phyloP scores from a whole-genome alignment of 2,888 invertebrate species.

The Ectobius pallidus region DNA sequence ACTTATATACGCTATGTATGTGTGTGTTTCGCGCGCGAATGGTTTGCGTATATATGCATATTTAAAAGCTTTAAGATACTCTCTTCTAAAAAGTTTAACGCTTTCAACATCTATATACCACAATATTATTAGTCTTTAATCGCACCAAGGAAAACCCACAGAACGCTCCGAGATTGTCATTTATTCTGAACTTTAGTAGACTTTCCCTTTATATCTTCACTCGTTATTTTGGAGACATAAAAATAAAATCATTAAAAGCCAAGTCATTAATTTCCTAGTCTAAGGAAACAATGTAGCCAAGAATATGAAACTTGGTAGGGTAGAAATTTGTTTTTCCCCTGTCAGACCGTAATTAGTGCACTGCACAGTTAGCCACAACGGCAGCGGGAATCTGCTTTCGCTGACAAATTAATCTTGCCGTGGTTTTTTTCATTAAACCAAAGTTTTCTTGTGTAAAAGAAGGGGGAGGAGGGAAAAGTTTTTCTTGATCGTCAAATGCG shows the following conservation, averaged over 20 bases:
- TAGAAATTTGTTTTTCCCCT: slow-evolving; percentile 3
- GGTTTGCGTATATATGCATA: no score
- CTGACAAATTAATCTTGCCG: slow-evolving; percentile 20
- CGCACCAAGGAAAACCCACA: no score
- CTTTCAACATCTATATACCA: no score
- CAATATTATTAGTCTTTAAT: no score
- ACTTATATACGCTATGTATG: no score
- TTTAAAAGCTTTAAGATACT: no score
- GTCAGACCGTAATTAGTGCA: slow-evolving; percentile 14
- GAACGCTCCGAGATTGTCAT: no score
- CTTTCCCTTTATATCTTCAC: no score
- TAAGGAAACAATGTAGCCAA: slow-evolving; percentile 3
- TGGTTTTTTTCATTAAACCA: slow-evolving; percentile 6
- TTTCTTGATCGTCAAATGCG: neutral
- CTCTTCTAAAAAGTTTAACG: no score
- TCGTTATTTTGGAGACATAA: neutral
- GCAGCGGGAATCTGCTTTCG: slow-evolving; percentile 15
- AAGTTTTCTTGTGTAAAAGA: slow-evolving; percentile 1
- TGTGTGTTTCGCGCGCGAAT: no score
- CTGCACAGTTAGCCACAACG: slow-evolving; percentile 1
- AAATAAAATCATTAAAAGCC: slow-evolving; percentile 15
- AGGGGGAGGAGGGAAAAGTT: neutral
- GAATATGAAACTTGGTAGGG: slow-evolving; percentile 20
- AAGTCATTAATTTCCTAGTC: slow-evolving; percentile 13
- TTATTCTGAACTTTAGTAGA: no score